These are phyloP conservation scores for Paramuricea clavata DNA, from an alignment of 92 coral and sea anemone genomes.

Conservation along the genomic window DNA sequence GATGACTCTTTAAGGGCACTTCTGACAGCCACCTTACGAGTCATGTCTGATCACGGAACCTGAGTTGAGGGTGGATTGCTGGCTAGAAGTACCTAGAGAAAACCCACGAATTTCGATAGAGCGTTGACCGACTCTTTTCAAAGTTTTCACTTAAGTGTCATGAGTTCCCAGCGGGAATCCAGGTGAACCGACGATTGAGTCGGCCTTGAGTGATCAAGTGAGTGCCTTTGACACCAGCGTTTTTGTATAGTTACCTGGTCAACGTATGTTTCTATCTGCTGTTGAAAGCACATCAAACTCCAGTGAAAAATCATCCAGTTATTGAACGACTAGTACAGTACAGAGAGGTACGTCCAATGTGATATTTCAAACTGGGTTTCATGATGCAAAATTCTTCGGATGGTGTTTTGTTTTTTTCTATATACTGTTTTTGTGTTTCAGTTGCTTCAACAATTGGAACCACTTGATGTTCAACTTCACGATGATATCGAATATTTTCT, in stretches of 20 bases:
- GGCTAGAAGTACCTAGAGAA: no score
- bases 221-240: neutral
- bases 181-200: no score
- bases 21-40: no score
- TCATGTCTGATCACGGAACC: no score
- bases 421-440: constrained; percentile 21
- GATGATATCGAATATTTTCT: constrained; percentile 80
- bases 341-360: constrained; percentile 67
- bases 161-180: no score
- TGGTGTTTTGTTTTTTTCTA: neutral
- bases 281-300: constrained; percentile 82
- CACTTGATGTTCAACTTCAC: constrained; percentile 79
- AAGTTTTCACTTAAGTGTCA: no score
- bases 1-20: no score
- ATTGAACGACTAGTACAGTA: constrained; percentile 90
- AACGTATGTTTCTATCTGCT: constrained; percentile 90
- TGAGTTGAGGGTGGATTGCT: no score
- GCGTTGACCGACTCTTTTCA: no score
- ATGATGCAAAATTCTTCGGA: no score
- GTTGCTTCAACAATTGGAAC: constrained; percentile 91
- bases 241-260: constrained; percentile 77
- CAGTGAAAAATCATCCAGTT: constrained; percentile 95
- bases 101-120: no score
- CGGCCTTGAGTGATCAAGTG: neutral
- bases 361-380: no score